phyloP scores from a whole-genome alignment of 2,797 vertebrate genomes.

The Urophycis tenuis region DNA sequence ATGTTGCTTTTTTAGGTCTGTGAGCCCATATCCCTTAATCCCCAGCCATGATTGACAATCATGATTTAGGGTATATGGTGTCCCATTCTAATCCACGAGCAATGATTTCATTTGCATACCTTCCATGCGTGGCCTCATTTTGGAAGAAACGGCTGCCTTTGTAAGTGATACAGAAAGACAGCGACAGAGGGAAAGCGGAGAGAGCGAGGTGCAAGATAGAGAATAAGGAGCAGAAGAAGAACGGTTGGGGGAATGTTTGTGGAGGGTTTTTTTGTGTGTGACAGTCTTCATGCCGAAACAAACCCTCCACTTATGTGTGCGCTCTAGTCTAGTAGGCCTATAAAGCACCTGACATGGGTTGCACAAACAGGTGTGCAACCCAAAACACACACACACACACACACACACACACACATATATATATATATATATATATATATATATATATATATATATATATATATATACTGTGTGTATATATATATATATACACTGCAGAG shows the following conservation, averaged over 20 bases:
- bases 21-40: constrained; percentile 99
- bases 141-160: constrained; percentile 77
- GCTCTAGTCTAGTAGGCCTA: not conserved
- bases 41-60: constrained; percentile 99
- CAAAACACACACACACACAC: constrained; percentile 26
- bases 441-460: no score
- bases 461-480: constrained; percentile 4
- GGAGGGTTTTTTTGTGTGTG: constrained; percentile 43
- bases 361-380: constrained; percentile 17
- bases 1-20: constrained; percentile 99
- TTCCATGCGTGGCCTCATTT: constrained; percentile 96
- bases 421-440: not conserved
- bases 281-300: constrained; percentile 53
- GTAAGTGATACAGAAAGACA: constrained; percentile 77
- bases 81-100: constrained; percentile 98
- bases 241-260: constrained; percentile 64
- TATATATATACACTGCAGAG: constrained; percentile 19
- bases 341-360: constrained; percentile 12
- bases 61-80: constrained; percentile 99
- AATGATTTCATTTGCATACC: constrained; percentile 99
- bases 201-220: constrained; percentile 58
- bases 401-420: not conserved
- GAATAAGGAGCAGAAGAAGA: constrained; percentile 64
- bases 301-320: constrained; percentile 44
- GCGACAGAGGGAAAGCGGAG: constrained; percentile 41